A percentile compares a stretch with the other conserved stretches of the same genome.
phyloP scores from a whole-genome alignment of 2,888 invertebrate genomes.

The Polymixis lichenea region DNA sequence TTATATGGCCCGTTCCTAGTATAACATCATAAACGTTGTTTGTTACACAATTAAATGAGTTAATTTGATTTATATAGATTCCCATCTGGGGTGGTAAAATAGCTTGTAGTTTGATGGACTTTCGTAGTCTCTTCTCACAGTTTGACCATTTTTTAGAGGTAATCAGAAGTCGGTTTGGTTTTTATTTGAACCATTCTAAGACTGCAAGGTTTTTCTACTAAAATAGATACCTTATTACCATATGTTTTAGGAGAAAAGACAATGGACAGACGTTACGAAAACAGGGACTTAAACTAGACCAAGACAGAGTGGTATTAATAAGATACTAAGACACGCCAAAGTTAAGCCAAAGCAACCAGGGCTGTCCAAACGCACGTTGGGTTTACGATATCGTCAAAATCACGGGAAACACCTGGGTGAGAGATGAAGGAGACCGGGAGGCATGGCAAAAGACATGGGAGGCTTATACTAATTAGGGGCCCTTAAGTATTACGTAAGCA shows the following conservation, averaged over 20 bases:
- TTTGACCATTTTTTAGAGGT: neutral
- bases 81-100: conserved; percentile 33
- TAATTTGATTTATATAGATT: conserved; percentile 65
- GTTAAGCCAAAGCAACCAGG: neutral
- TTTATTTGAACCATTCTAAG: neutral
- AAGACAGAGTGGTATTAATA: neutral
- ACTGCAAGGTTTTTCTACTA: neutral
- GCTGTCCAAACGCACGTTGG: neutral
- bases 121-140: conserved; percentile 19
- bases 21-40: conserved; percentile 59
- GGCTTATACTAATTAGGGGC: too few relatives aligned
- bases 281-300: neutral
- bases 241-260: neutral
- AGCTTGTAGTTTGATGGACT: neutral
- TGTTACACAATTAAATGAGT: conserved; percentile 65
- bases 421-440: neutral
- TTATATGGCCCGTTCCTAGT: conserved; percentile 51
- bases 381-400: too few relatives aligned
- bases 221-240: neutral
- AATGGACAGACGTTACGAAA: neutral
- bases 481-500: too few relatives aligned
- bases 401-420: neutral
- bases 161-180: neutral
- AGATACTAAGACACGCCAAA: neutral
- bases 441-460: neutral